Evolutionary conservation across 2,797 vertebrate genomes (phyloP), one percentile per base, ranked within the genome.

Genomic region (Erethizon dorsatum): DNA sequence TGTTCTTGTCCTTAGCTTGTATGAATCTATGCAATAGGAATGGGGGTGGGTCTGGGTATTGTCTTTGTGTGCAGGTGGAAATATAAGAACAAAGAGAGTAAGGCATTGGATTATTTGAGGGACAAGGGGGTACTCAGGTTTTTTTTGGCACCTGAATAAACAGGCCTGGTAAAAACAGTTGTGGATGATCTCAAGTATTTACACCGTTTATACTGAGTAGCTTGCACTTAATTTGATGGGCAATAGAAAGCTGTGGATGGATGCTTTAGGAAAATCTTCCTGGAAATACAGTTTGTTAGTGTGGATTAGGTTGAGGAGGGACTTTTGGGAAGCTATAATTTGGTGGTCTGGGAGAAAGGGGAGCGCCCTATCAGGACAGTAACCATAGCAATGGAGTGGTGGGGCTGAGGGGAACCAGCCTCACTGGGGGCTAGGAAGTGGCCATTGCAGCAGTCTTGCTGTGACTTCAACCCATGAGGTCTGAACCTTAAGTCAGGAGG

Each of bases 191-290:
- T 47, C 63, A 71, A 11, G 61, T 77, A 24, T 67, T 47, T 69
- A n/a, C 26, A 41, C 8, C 45, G 11, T 91, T 83, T 47, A 20
- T 75, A 54, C 45, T 15, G 26, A 83, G 22, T 91, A 79, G 22
- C 61, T 94, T 65, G 47, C 33, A 4, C 50, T 88, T 93, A 54
- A 45, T 93, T 83, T 80, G 47, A 47, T 90, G 87, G 90, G 47
- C 24, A 96, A 7, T 9, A 33, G 75, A 54, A 18, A 50, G 37
- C 47, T 87, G 0, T 75, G 45, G 24, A 8, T 63, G 52, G 26
- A 41, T 37, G 47, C 31, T 56, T 92, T 45, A 69, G 57, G 86
- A 92, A 88, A 88, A n/a, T 61, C 61, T 20, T 13, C 54, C 26
- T 50, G 45, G 33, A n/a, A 73, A 67, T 54, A 73, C 37, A 73